Evolutionary conservation across 2,797 vertebrate species (phyloP), one percentile per base, ranked within the genome.

Genomic region (Euthynnus affinis): DNA sequence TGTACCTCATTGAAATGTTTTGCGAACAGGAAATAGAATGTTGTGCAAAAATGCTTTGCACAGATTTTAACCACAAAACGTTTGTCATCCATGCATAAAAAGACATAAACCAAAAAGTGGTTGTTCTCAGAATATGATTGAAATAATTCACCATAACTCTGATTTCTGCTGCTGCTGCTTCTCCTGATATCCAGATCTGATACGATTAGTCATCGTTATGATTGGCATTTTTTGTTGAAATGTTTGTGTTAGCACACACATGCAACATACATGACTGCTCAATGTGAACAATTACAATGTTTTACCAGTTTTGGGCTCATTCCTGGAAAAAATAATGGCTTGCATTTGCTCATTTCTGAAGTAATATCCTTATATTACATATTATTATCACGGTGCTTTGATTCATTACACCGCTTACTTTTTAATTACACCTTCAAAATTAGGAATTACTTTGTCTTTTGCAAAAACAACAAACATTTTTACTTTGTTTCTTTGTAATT

Each of bases 391-490:
- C 18, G 0, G 29, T 3, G 13, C 56, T 48, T 34, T 66, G 68
- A 79, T 88, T 87, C 77, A 81, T 89, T 78, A 64, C 56, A 25
- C 65, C 48, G 18, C 68, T 87, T 75, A 69, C n/a, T 84, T 82
- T 88, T 76, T 85, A 88, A 86, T 90, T 80, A 58, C 70, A 27
- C 42, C 22, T 48, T 8, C 57, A 64, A 86, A 87, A 60, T 83
- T 69, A 42, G 58, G 52, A 76, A 86, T 75, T 68, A 63, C 65
- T 76, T 82, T 58, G 18, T 57, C 18, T 71, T 75, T 71, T 20
- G 14, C 62, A 22, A 58, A 83, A 81, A 52, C 57, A 65, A 74
- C 64, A 81, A 87, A 77, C 6, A 18, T 58, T 80, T 78, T 72
- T 6, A 12, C 34, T 74, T 69, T 27, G 53, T 71, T n/a, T 68